phyloP scores from a whole-genome alignment of 2,888 invertebrate genomes.

The Cantharis rufa region DNA sequence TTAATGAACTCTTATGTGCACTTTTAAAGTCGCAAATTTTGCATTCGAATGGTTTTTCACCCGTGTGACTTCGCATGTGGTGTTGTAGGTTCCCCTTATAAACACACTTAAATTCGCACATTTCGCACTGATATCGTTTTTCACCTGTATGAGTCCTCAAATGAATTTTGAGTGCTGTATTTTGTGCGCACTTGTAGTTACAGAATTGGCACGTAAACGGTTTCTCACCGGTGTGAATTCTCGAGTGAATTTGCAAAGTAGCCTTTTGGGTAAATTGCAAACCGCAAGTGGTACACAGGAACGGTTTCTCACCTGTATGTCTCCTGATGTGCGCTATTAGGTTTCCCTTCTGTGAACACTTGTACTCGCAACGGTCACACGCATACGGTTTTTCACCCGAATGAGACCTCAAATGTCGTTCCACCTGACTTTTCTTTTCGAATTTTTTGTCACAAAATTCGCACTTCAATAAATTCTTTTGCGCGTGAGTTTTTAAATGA shows the following conservation, averaged over 20 bases:
- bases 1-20: conserved; percentile 50
- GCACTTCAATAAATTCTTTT: background rate
- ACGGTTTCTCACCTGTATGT: background rate
- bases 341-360: background rate
- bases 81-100: conserved; percentile 56
- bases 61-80: conserved; percentile 56
- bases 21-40: conserved; percentile 50
- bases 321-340: background rate
- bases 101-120: conserved; percentile 51
- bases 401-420: background rate
- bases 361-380: background rate
- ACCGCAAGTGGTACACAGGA: background rate
- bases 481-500: background rate
- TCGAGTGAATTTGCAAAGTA: background rate
- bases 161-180: conserved; percentile 45
- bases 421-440: background rate
- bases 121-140: conserved; percentile 50
- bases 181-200: background rate
- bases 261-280: background rate
- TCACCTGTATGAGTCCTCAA: conserved; percentile 57
- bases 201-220: background rate
- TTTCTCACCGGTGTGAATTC: background rate
- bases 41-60: conserved; percentile 56
- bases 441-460: background rate
- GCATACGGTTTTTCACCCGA: background rate